Evolutionary conservation across 2,888 invertebrate species (phyloP).

Genomic region (Villa cingulata): DNA sequence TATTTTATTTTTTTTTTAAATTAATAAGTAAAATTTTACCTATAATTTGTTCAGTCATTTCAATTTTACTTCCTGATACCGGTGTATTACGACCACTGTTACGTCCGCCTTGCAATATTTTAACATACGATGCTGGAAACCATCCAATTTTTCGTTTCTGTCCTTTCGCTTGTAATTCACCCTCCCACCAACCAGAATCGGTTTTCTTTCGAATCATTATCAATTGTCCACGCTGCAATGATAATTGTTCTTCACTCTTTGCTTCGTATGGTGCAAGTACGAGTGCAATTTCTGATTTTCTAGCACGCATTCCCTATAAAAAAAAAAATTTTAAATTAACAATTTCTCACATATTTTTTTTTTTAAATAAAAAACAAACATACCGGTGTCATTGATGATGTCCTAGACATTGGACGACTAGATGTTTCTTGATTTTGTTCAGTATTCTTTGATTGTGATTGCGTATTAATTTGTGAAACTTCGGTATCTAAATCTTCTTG

Average conservation of each 20-base stretch:
- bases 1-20: neutral
- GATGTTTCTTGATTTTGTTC: slow-evolving; percentile 32
- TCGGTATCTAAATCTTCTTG: slow-evolving; percentile 36
- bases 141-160: slow-evolving; percentile 88
- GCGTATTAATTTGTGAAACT: slow-evolving; percentile 37
- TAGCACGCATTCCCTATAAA: slow-evolving; percentile 45
- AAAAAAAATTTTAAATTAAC: slow-evolving; percentile 3
- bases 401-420: slow-evolving; percentile 37
- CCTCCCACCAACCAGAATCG: slow-evolving; percentile 99
- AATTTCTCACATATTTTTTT: neutral
- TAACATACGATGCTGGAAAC: slow-evolving; percentile 98
- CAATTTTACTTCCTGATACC: slow-evolving; percentile 53
- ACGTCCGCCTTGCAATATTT: slow-evolving; percentile 56
- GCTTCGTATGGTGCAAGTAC: slow-evolving; percentile 89
- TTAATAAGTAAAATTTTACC: no score
- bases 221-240: slow-evolving; percentile 78
- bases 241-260: slow-evolving; percentile 81
- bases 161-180: slow-evolving; percentile 86
- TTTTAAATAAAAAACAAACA: slow-evolving; percentile 11
- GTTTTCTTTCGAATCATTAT: slow-evolving; percentile 95
- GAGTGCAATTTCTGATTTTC: slow-evolving; percentile 84
- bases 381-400: slow-evolving; percentile 38
- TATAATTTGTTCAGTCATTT: slow-evolving; percentile 38
- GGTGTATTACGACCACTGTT: slow-evolving; percentile 62
- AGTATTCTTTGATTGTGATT: slow-evolving; percentile 27